A percentile compares a stretch with the other conserved stretches of the same genome.
Evolutionary conservation across 2,888 invertebrate species (phyloP).

Genomic region (Bedellia somnulentella): DNA sequence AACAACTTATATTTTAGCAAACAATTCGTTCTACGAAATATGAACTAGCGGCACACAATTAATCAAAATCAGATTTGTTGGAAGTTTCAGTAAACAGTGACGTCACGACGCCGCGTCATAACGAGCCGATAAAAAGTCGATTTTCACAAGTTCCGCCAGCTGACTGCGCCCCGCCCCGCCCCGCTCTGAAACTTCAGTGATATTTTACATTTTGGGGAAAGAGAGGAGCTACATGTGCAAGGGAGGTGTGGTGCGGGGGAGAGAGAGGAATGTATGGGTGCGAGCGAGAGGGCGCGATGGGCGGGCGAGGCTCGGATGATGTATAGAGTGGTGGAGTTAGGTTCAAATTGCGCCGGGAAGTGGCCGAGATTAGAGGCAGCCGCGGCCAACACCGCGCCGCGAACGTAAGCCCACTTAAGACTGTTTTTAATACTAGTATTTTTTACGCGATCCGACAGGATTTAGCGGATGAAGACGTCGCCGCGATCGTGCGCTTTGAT

Average conservation of each 20-base stretch:
- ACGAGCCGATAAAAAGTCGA: conserved; percentile 57
- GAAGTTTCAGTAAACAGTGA: conserved; percentile 44
- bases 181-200: conserved; percentile 39
- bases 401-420: conserved; percentile 71
- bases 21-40: too few relatives aligned
- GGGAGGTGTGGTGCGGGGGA: conserved; percentile 14
- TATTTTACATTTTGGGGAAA: too few relatives aligned
- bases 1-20: too few relatives aligned
- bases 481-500: conserved; percentile 58
- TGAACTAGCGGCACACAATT: too few relatives aligned
- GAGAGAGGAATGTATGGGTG: conserved; percentile 17
- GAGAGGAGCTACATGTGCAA: too few relatives aligned
- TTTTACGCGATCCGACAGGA: conserved; percentile 62
- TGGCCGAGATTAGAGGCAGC: conserved; percentile 72
- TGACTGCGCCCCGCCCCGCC: conserved; percentile 37
- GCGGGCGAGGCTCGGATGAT: conserved; percentile 62
- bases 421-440: conserved; percentile 74
- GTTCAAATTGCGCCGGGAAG: conserved; percentile 75
- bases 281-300: conserved; percentile 44
- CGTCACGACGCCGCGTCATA: conserved; percentile 57
- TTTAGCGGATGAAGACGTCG: conserved; percentile 58
- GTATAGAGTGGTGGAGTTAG: conserved; percentile 75
- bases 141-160: conserved; percentile 61
- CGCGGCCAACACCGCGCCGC: conserved; percentile 66
- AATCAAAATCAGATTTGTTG: too few relatives aligned